Percentiles rank a stretch among this genome's conserved stretches.
phyloP scores from a whole-genome alignment of 2,797 vertebrate genomes.

The Heteromormyrus szaboi region DNA sequence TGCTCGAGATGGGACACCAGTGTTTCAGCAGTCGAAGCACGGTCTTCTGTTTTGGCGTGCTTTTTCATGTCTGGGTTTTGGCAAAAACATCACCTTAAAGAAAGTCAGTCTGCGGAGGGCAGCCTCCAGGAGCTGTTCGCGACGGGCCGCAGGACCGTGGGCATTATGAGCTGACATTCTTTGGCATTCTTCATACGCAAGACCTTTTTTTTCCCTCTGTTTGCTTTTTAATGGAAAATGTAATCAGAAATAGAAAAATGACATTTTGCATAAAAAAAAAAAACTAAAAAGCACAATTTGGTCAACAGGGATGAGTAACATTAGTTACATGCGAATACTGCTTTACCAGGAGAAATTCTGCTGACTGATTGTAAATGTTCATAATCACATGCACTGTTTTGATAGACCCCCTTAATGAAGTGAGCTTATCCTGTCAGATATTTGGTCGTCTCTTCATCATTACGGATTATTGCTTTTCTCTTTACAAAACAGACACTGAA shows the following conservation, averaged over 20 bases:
- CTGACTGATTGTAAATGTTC: background rate
- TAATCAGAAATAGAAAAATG: background rate
- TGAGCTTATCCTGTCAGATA: background rate
- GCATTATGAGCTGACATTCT: constrained; percentile 62
- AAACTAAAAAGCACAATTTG: constrained; percentile 20
- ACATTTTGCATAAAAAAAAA: constrained; percentile 19
- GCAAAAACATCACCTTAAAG: background rate
- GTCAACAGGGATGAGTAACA: constrained; percentile 18
- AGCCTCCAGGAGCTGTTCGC: constrained; percentile 45
- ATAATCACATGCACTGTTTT: background rate
- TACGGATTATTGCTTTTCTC: background rate
- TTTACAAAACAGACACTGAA: constrained; percentile 9
- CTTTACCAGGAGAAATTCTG: background rate
- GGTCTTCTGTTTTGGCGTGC: background rate
- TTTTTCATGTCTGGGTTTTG: background rate
- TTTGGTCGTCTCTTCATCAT: background rate
- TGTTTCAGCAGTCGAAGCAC: background rate
- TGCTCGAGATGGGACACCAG: background rate
- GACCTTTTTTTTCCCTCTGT: background rate
- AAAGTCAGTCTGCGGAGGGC: constrained; percentile 8
- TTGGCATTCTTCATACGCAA: constrained; percentile 32
- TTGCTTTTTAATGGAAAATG: constrained; percentile 7
- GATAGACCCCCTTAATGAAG: constrained; percentile 7
- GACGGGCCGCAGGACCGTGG: constrained; percentile 51
- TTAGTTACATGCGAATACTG: background rate